These are phyloP conservation scores for Coregonus clupeaformis DNA, from an alignment of 2,113 vertebrate genomes.

Conservation along the genomic window DNA sequence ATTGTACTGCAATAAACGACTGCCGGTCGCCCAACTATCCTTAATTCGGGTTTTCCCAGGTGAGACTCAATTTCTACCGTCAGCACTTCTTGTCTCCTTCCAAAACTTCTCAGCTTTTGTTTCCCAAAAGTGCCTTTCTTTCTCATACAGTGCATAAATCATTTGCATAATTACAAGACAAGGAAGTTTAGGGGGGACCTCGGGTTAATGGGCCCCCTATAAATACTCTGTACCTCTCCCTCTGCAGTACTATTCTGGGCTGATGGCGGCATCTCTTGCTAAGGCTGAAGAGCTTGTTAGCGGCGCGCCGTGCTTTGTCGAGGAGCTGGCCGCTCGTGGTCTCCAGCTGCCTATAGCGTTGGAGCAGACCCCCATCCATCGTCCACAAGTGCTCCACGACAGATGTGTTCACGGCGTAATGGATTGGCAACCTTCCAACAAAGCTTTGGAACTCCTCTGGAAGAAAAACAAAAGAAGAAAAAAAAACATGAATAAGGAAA, in stretches of 20 bases:
- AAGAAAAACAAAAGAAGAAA: constrained; percentile 44
- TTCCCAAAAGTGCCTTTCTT: constrained; percentile 53
- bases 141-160: constrained; percentile 55
- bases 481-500: constrained; percentile 50
- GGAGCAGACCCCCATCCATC: constrained; percentile 66
- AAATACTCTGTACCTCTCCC: constrained; percentile 69
- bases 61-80: constrained; percentile 42
- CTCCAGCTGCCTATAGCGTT: constrained; percentile 77
- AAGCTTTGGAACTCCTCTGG: constrained; percentile 80
- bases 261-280: constrained; percentile 78
- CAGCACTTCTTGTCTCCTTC: constrained; percentile 58
- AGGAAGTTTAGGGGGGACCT: constrained; percentile 38
- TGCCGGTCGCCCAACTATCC: constrained; percentile 21
- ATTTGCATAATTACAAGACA: constrained; percentile 61
- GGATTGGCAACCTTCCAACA: constrained; percentile 71
- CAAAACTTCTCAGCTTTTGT: constrained; percentile 37
- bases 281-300: constrained; percentile 79
- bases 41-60: constrained; percentile 22
- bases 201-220: constrained; percentile 41
- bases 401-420: constrained; percentile 76
- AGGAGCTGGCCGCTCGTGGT: constrained; percentile 64
- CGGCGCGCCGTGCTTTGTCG: constrained; percentile 66
- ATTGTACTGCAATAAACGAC: neutral
- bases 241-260: constrained; percentile 72
- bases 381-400: constrained; percentile 75